phyloP scores from a whole-genome alignment of 2,888 invertebrate species.

The Drosophila colorata region DNA sequence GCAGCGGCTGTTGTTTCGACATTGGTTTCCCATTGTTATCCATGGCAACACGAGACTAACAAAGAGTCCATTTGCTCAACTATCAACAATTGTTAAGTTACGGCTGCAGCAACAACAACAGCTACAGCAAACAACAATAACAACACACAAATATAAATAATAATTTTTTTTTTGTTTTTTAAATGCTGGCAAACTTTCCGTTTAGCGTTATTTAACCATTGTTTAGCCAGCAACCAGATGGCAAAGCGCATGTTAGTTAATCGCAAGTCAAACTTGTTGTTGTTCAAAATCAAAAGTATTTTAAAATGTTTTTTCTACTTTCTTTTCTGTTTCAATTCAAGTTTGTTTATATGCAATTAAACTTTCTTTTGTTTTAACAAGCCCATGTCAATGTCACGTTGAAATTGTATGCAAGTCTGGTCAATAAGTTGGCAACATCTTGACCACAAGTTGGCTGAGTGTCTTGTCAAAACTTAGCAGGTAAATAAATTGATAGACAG shows the following conservation, averaged over 20 bases:
- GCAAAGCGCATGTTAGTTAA: not conserved
- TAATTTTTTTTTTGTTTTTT: not conserved
- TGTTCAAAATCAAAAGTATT: not conserved
- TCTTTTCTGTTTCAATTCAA: not conserved
- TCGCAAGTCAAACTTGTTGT: constrained; percentile 1
- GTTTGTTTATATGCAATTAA: constrained; percentile 10
- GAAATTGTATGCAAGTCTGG: not conserved
- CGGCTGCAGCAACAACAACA: not conserved
- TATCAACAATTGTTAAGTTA: constrained; percentile 14
- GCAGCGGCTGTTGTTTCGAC: not conserved
- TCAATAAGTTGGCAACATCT: constrained; percentile 14
- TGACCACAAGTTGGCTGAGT: constrained; percentile 2
- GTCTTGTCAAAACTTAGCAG: not conserved
- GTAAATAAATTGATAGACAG: not conserved
- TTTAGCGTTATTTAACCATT: not conserved
- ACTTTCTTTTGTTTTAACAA: constrained; percentile 3
- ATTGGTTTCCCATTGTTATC: constrained; percentile 1
- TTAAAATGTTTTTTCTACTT: not conserved
- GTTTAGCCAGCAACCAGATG: not conserved
- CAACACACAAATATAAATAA: not conserved
- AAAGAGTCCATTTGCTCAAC: constrained; percentile 4
- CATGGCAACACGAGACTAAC: not conserved
- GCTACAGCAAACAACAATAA: constrained; percentile 7
- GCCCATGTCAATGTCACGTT: not conserved
- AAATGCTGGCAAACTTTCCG: not conserved